phyloP scores from a whole-genome alignment of 1,140 invertebrate genomes.

The Cotesia vestalis region DNA sequence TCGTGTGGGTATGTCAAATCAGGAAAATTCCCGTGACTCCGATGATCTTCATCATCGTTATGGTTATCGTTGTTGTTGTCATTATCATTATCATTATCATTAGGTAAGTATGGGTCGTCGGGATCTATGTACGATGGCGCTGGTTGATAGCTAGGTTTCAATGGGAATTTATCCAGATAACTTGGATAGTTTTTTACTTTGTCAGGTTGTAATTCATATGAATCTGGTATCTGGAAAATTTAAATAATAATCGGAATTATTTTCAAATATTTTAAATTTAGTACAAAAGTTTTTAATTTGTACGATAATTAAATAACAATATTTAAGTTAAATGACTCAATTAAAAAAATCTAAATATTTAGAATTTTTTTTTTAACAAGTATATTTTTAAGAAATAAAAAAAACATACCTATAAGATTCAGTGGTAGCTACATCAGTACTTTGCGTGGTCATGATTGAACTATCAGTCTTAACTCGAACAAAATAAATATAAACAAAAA shows the following conservation, averaged over 20 bases:
- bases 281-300: no score
- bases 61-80: conserved; percentile 40
- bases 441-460: conserved; percentile 32
- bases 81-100: conserved; percentile 47
- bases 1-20: conserved; percentile 50
- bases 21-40: conserved; percentile 44
- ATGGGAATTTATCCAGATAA: conserved; percentile 42
- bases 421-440: conserved; percentile 46
- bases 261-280: no score
- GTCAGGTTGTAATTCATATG: conserved; percentile 32
- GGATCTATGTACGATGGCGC: conserved; percentile 39
- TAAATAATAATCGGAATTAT: conserved; percentile 14
- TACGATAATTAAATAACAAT: no score
- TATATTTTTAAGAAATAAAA: conserved; percentile 7
- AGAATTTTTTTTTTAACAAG: no score
- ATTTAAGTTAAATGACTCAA: no score
- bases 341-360: no score
- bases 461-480: background rate
- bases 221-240: conserved; percentile 37
- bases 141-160: conserved; percentile 45
- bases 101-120: conserved; percentile 48
- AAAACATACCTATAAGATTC: conserved; percentile 48
- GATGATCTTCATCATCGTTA: conserved; percentile 47
- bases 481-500: conserved; percentile 3
- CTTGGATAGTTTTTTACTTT: conserved; percentile 36